phyloP scores from a whole-genome alignment of 1,140 invertebrate genomes.

The Apocrypta bakeri region DNA sequence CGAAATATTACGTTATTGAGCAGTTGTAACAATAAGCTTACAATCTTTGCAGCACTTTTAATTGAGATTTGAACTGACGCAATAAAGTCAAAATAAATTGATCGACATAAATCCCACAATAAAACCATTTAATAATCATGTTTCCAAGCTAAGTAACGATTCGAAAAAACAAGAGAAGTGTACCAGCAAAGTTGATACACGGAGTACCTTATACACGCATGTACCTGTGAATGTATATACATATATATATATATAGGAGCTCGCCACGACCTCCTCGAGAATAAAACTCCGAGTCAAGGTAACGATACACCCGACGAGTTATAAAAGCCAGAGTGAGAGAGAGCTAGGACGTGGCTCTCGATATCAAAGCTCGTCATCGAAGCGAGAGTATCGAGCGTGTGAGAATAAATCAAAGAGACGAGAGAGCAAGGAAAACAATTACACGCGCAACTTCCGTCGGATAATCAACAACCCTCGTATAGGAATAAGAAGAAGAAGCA shows the following conservation, averaged over 20 bases:
- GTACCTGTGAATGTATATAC: no score
- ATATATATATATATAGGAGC: no score
- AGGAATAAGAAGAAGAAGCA: slow-evolving; percentile 3
- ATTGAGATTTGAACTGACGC: not conserved
- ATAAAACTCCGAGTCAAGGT: not conserved
- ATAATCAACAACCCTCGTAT: slow-evolving; percentile 34
- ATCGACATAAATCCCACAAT: not conserved
- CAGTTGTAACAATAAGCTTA: no score
- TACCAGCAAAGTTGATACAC: not conserved
- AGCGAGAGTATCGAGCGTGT: slow-evolving; percentile 5
- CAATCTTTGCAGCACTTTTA: not conserved
- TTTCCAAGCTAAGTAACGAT: not conserved
- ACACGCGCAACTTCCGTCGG: slow-evolving; percentile 50
- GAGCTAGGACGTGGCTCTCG: not conserved
- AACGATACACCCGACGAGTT: slow-evolving; percentile 11
- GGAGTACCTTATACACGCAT: no score
- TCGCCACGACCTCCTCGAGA: not conserved
- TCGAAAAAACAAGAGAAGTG: not conserved
- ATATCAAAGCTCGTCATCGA: slow-evolving; percentile 46
- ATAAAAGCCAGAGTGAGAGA: slow-evolving; percentile 25
- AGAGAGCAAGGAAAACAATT: slow-evolving; percentile 42
- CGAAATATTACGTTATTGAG: no score
- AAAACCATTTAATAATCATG: not conserved
- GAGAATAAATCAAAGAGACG: slow-evolving; percentile 42
- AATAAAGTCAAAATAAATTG: slow-evolving; percentile 11